phyloP scores from a whole-genome alignment of 1,140 invertebrate genomes.

The Drosophila novamexicana region DNA sequence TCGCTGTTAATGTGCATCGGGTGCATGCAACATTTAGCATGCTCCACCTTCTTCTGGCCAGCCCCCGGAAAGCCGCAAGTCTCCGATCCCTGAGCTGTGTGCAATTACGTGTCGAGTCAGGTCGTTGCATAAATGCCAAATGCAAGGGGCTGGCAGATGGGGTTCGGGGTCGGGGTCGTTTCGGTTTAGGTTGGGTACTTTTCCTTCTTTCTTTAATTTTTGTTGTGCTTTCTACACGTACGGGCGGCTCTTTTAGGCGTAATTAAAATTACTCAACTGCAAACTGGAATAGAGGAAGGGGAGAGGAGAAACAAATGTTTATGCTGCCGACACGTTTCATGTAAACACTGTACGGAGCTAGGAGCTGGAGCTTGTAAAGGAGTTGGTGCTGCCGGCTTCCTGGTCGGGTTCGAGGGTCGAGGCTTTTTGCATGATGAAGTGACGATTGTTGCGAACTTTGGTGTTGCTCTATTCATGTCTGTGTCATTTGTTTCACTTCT shows the following conservation, averaged over 20 bases:
- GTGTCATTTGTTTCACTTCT: constrained; percentile 33
- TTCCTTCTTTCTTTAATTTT: constrained; percentile 42
- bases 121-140: constrained; percentile 61
- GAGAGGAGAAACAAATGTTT: constrained; percentile 56
- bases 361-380: constrained; percentile 16
- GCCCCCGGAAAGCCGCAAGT: constrained; percentile 6
- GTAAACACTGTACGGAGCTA: constrained; percentile 49
- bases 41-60: constrained; percentile 52
- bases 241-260: constrained; percentile 76
- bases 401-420: constrained; percentile 50
- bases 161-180: not conserved
- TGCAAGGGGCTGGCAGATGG: constrained; percentile 2
- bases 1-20: constrained; percentile 65
- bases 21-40: constrained; percentile 75
- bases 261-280: constrained; percentile 77
- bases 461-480: constrained; percentile 44
- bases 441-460: constrained; percentile 54
- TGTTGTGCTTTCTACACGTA: constrained; percentile 61
- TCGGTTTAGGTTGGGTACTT: constrained; percentile 21
- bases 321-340: constrained; percentile 75
- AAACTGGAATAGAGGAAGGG: not conserved
- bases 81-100: constrained; percentile 27
- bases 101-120: constrained; percentile 68
- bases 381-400: constrained; percentile 43
- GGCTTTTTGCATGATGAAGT: constrained; percentile 70